Conservation (phyloP, 2,797 vertebrate species). For the Lophotriccus pileatus region DNA sequence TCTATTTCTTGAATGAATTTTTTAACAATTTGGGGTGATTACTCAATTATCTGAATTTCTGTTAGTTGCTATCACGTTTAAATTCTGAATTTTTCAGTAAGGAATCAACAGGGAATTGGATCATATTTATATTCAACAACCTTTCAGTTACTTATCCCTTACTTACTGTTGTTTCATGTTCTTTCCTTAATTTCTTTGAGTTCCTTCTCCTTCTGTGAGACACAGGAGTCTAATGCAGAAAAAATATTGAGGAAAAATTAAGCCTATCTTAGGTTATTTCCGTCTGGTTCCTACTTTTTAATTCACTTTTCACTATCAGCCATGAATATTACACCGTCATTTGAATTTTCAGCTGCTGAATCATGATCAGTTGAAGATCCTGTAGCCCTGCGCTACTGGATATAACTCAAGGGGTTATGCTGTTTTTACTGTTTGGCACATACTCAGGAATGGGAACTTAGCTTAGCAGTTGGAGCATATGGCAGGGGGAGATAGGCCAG, state of each 20-base stretch:
- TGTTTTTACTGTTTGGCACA: slow-evolving; percentile 29
- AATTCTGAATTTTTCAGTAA: not conserved
- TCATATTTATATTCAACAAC: not conserved
- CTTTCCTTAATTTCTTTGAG: not conserved
- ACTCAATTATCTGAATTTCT: not conserved
- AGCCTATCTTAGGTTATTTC: not conserved
- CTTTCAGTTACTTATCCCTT: not conserved
- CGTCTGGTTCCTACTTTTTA: not conserved
- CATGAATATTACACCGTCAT: not conserved
- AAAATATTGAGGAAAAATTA: not conserved
- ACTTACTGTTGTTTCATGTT: not conserved
- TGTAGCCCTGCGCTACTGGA: not conserved
- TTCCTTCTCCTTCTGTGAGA: not conserved
- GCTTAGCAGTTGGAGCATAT: slow-evolving; percentile 40
- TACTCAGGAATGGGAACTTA: slow-evolving; percentile 46
- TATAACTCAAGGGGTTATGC: slow-evolving; percentile 10
- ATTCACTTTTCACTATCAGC: not conserved
- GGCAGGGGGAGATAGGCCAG: slow-evolving; percentile 59
- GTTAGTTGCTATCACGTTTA: not conserved
- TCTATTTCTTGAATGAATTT: not conserved
- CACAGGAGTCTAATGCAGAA: not conserved
- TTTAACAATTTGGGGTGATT: not conserved
- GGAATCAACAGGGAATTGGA: not conserved
- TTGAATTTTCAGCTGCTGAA: slow-evolving; percentile 33
- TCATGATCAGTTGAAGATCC: not conserved